Base-by-base conservation (phyloP, 2,113 vertebrate genomes). In the Ophthalmolycus amberensis region DNA sequence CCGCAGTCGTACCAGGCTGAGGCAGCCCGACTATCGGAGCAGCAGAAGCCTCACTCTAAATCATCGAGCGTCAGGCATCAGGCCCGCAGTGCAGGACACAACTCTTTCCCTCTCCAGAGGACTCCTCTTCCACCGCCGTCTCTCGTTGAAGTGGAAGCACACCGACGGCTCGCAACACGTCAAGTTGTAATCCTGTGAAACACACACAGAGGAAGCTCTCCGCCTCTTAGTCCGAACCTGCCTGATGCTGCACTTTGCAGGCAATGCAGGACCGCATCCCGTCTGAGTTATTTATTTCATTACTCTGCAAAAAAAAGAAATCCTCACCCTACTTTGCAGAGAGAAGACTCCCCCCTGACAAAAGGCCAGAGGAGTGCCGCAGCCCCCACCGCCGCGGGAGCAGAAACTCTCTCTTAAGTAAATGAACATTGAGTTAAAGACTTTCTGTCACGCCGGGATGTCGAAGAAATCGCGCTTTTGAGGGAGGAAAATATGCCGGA, bases 1-100 rank as follows among this genome's bases (percentile, higher is more conserved):
- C 90, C 60, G 87, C 85, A 62, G 84, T 69, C 14, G 85, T 87
- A 63, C 90, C 90, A 88, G 87, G 85, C 16, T 16, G 20, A 52
- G 82, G 79, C 89, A 86, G 79, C 22, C 46, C 16, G 65, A 82
- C 44, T 69, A 16, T 83, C 69, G 40, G 16, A 71, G 64, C 80
- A 15, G 75, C 77, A 69, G 4, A 6, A 38, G 37, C 37, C 71
- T 81, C 75, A 9, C 75, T 82, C 77, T 63, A 59, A 77, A 83
- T 68, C 56, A 79, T n/a, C 64, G 32, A 3, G 32, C 29, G 3
- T 32, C 29, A 65, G 38, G 52, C 68, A 74, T 66, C 52, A 66
- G 84, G 78, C 75, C 46, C 69, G 81, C 84, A 84, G 60, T 82
- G 84, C 87, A 86, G 89, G 85, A 85, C 9, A 48, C 42, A 6